phyloP scores from a whole-genome alignment of 1,140 invertebrate species.

The Lepidotrigona ventralis region DNA sequence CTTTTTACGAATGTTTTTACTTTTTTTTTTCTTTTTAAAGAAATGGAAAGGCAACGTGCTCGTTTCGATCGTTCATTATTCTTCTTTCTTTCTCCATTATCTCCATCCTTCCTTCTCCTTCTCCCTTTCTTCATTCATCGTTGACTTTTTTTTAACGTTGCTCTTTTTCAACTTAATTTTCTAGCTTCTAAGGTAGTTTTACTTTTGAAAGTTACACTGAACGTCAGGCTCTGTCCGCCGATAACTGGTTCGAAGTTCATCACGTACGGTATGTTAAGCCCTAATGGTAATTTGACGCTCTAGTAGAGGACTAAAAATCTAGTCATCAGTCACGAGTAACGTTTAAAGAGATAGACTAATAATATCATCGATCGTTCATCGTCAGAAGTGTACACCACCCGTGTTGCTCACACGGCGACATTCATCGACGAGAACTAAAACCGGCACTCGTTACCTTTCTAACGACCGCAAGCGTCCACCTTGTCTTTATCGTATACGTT shows the following conservation, averaged over 20 bases:
- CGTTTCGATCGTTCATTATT: neutral
- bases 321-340: constrained; percentile 6
- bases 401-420: neutral
- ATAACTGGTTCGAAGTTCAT: constrained; percentile 55
- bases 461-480: neutral
- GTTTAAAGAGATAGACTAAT: constrained; percentile 27
- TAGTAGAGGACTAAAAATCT: constrained; percentile 46
- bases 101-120: neutral
- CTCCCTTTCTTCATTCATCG: too few species aligned
- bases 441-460: neutral
- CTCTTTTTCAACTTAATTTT: constrained; percentile 46
- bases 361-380: neutral
- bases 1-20: neutral
- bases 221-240: constrained; percentile 35
- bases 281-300: neutral
- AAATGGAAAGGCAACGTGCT: neutral
- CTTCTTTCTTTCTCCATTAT: too few species aligned
- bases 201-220: constrained; percentile 55
- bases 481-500: neutral
- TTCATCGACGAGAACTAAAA: neutral
- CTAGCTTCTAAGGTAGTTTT: constrained; percentile 54
- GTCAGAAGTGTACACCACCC: neutral
- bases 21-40: neutral
- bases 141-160: constrained; percentile 22
- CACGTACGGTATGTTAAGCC: constrained; percentile 56